phyloP scores from a whole-genome alignment of 2,888 invertebrate genomes.

The Ceraclea dissimilis region DNA sequence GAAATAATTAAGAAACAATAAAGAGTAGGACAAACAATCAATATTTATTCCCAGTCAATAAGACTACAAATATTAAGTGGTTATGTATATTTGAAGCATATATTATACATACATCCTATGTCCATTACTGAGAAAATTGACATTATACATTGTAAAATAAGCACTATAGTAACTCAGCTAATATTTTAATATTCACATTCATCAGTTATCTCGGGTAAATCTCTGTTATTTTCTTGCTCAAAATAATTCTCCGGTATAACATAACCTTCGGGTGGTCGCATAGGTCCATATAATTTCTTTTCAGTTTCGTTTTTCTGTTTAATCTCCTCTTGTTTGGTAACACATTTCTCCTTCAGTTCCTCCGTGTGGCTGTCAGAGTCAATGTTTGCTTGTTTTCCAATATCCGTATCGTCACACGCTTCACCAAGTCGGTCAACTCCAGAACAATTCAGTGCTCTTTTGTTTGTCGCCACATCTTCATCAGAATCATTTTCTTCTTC shows the following conservation, averaged over 20 bases:
- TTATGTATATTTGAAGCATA: too few relatives aligned
- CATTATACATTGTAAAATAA: too few relatives aligned
- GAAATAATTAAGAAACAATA: too few relatives aligned
- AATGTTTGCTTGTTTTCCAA: conserved; percentile 5
- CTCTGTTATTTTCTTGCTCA: conserved; percentile 40
- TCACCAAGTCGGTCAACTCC: neutral
- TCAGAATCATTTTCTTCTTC: conserved; percentile 49
- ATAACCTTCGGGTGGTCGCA: conserved; percentile 45
- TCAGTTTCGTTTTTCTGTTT: conserved; percentile 1
- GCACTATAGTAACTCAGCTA: too few relatives aligned
- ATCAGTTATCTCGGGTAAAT: conserved; percentile 43
- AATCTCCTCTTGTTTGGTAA: conserved; percentile 19
- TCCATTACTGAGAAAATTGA: too few relatives aligned
- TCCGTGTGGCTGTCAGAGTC: conserved; percentile 14
- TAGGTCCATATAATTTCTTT: conserved; percentile 39
- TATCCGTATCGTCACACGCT: neutral
- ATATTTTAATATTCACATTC: conserved; percentile 31
- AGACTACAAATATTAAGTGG: too few relatives aligned
- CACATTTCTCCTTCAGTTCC: conserved; percentile 14
- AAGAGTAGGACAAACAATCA: too few relatives aligned
- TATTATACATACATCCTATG: too few relatives aligned
- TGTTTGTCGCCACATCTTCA: conserved; percentile 31
- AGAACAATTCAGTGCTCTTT: neutral
- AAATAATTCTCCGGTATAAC: conserved; percentile 43
- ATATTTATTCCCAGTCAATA: too few relatives aligned